phyloP scores from a whole-genome alignment of 2,113 vertebrate genomes.

The Zosterops japonicus region DNA sequence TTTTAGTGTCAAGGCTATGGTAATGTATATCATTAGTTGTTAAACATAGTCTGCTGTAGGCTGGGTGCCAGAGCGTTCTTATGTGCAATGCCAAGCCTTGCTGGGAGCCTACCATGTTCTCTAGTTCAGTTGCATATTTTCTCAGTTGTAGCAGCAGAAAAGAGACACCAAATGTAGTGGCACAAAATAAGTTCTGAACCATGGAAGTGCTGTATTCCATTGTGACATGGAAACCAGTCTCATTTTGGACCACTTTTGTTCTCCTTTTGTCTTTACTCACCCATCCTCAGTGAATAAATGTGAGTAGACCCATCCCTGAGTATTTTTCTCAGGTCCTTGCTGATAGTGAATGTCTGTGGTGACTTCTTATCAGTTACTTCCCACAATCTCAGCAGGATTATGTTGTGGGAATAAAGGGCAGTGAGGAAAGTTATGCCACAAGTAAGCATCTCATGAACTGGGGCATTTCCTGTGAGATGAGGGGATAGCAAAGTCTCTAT shows the following conservation, averaged over 20 bases:
- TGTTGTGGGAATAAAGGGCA: neutral
- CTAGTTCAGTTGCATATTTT: slow-evolving; percentile 17
- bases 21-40: slow-evolving; percentile 70
- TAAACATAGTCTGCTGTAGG: slow-evolving; percentile 68
- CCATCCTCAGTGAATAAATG: neutral
- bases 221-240: too few relatives aligned
- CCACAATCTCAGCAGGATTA: neutral
- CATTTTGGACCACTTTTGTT: too few relatives aligned
- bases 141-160: slow-evolving; percentile 40
- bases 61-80: slow-evolving; percentile 3
- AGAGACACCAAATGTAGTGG: slow-evolving; percentile 13
- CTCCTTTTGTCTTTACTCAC: neutral
- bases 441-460: neutral
- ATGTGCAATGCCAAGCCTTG: slow-evolving; percentile 43
- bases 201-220: too few relatives aligned
- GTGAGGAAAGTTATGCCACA: neutral
- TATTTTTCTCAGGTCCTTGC: neutral
- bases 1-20: slow-evolving; percentile 67
- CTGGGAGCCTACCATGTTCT: slow-evolving; percentile 26
- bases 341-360: neutral
- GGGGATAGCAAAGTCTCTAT: neutral
- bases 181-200: neutral
- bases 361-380: neutral
- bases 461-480: neutral
- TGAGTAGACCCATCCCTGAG: neutral